Evolutionary conservation across 1,140 invertebrate genomes (phyloP).

Genomic region (Phenacoccus solenopsis): DNA sequence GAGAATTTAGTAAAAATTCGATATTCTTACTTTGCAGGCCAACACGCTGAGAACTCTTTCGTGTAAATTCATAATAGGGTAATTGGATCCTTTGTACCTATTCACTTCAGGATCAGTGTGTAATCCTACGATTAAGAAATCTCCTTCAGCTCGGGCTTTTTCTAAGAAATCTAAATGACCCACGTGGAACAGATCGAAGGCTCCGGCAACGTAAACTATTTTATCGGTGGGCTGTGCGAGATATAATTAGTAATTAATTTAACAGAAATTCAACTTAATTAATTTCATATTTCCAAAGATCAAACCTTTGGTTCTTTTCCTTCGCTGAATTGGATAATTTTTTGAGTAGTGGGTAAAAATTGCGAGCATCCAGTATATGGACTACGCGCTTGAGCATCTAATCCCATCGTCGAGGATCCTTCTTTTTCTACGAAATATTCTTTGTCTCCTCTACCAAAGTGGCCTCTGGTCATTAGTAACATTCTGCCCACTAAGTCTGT

Average conservation of each 20-base stretch:
- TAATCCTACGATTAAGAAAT: conserved; percentile 95
- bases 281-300: neutral
- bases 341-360: conserved; percentile 93
- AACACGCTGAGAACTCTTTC: conserved; percentile 93
- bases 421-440: conserved; percentile 47
- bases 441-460: conserved; percentile 64
- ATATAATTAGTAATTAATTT: neutral
- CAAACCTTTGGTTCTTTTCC: conserved; percentile 64
- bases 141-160: conserved; percentile 69
- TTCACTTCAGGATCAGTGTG: conserved; percentile 92
- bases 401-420: conserved; percentile 65
- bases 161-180: conserved; percentile 95
- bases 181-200: conserved; percentile 97
- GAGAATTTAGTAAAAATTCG: conserved; percentile 21
- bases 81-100: conserved; percentile 88
- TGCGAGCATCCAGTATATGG: conserved; percentile 97
- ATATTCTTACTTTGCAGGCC: conserved; percentile 71
- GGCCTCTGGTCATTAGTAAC: conserved; percentile 84
- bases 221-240: conserved; percentile 58
- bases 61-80: conserved; percentile 99
- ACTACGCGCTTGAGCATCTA: conserved; percentile 69
- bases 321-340: conserved; percentile 96
- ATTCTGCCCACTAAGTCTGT: conserved; percentile 95
- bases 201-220: conserved; percentile 95
- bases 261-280: neutral